Evolutionary conservation across 1,140 invertebrate species (phyloP).

Genomic region (Tribolium madens): DNA sequence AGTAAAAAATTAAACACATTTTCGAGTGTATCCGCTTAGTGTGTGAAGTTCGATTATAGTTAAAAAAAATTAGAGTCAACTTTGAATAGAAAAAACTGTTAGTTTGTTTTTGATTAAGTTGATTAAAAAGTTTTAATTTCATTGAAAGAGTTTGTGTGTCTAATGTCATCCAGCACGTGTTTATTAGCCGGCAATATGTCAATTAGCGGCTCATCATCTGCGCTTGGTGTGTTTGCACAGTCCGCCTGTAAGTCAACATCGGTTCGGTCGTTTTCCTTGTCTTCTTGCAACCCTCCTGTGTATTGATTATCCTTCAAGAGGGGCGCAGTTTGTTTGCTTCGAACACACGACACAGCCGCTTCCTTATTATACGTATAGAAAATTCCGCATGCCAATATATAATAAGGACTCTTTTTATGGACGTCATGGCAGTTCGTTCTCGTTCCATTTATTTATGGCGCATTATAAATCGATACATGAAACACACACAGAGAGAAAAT

Average conservation of each 20-base stretch:
- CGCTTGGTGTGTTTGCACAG: conserved; percentile 42
- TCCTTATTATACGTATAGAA: conserved; percentile 41
- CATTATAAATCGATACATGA: conserved; percentile 20
- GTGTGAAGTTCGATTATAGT: no score
- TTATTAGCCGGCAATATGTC: conserved; percentile 42
- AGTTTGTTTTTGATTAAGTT: background rate
- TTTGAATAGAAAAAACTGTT: no score
- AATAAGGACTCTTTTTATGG: conserved; percentile 42
- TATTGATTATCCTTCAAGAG: conserved; percentile 52
- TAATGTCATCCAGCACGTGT: conserved; percentile 6
- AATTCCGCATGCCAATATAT: conserved; percentile 45
- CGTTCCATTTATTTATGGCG: conserved; percentile 17
- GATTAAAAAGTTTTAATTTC: background rate
- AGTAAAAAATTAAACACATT: no score
- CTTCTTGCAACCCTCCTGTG: conserved; percentile 50
- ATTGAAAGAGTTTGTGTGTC: background rate
- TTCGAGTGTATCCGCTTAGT: no score
- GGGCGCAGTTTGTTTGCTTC: conserved; percentile 52
- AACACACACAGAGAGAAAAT: background rate
- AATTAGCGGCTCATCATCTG: conserved; percentile 48
- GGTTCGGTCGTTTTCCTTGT: conserved; percentile 41
- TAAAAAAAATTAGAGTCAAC: no score
- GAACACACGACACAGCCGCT: conserved; percentile 49
- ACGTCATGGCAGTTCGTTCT: background rate
- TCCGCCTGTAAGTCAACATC: conserved; percentile 47